These are phyloP conservation scores for Lethenteron reissneri DNA, from an alignment of 2,113 vertebrate genomes.

Conservation along the genomic window DNA sequence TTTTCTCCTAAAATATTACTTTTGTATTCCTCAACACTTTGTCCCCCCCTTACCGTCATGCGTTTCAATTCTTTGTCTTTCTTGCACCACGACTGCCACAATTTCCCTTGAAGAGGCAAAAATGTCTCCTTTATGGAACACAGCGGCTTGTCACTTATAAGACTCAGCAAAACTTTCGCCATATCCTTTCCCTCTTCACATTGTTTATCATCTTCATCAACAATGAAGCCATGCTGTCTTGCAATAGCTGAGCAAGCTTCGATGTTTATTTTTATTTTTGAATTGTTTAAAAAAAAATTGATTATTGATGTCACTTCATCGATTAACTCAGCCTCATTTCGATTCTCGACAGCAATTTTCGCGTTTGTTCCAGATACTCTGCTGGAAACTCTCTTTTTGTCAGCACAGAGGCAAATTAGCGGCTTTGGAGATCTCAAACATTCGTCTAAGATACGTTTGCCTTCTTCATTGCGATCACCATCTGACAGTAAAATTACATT, in stretches of 20 bases:
- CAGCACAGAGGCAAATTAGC: too few species aligned
- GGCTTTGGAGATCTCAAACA: too few species aligned
- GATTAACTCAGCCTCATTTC: slow-evolving; percentile 17
- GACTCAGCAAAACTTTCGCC: slow-evolving; percentile 13
- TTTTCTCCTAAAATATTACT: neutral
- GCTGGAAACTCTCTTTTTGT: too few species aligned
- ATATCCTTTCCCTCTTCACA: slow-evolving; percentile 5
- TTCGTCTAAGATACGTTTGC: too few species aligned
- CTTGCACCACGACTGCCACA: slow-evolving; percentile 15
- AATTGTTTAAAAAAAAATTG: slow-evolving; percentile 13
- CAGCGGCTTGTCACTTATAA: slow-evolving; percentile 12
- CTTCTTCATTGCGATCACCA: too few species aligned
- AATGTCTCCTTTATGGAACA: slow-evolving; percentile 12
- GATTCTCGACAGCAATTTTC: too few species aligned
- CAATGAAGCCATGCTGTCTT: slow-evolving; percentile 13
- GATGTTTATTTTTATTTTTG: slow-evolving; percentile 15
- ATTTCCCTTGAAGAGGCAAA: slow-evolving; percentile 11
- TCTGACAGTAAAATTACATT: too few species aligned
- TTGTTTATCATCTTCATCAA: slow-evolving; percentile 17
- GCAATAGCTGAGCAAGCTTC: slow-evolving; percentile 17
- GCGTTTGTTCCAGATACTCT: too few species aligned
- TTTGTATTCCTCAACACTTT: neutral
- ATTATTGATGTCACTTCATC: slow-evolving; percentile 14
- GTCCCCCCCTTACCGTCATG: neutral
- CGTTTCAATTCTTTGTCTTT: slow-evolving; percentile 13